phyloP scores from a whole-genome alignment of 2,888 invertebrate species.

The Eucera pruinosa region DNA sequence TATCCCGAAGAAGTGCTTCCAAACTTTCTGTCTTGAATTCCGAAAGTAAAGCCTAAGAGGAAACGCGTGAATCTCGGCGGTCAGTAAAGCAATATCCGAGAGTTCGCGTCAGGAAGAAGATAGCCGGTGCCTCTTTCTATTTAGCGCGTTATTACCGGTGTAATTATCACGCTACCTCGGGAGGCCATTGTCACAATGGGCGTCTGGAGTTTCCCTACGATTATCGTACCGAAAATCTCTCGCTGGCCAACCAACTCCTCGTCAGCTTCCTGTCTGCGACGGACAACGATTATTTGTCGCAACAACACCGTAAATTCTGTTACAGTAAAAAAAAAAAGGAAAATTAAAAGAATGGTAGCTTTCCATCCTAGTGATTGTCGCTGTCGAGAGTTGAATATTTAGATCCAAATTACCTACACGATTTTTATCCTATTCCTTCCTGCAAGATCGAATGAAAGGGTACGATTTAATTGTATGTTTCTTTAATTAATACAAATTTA shows the following conservation, averaged over 20 bases:
- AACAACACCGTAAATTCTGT: constrained; percentile 54
- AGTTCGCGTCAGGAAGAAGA: constrained; percentile 46
- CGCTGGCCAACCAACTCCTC: constrained; percentile 62
- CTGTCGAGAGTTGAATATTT: not conserved
- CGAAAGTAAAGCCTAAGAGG: not conserved
- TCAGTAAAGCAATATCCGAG: constrained; percentile 51
- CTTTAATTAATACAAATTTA: no score
- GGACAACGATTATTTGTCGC: constrained; percentile 68
- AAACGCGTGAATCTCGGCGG: constrained; percentile 46
- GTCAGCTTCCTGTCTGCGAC: constrained; percentile 67
- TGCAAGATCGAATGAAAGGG: not conserved
- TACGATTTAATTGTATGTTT: no score
- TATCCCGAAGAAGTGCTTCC: no score
- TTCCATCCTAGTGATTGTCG: constrained; percentile 9
- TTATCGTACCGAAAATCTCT: constrained; percentile 74
- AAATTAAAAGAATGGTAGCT: constrained; percentile 25
- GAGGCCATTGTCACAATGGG: constrained; percentile 76
- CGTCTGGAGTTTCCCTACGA: constrained; percentile 74
- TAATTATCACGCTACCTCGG: constrained; percentile 76
- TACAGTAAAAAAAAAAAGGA: constrained; percentile 12
- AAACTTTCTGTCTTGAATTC: no score
- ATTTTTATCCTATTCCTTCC: no score
- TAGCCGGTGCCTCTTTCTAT: constrained; percentile 59
- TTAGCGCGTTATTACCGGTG: constrained; percentile 66
- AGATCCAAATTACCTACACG: not conserved